Percentiles rank a stretch among this genome's conserved stretches.
Conservation (phyloP, 2,797 vertebrate species). For the Gallinago nigripennis region DNA sequence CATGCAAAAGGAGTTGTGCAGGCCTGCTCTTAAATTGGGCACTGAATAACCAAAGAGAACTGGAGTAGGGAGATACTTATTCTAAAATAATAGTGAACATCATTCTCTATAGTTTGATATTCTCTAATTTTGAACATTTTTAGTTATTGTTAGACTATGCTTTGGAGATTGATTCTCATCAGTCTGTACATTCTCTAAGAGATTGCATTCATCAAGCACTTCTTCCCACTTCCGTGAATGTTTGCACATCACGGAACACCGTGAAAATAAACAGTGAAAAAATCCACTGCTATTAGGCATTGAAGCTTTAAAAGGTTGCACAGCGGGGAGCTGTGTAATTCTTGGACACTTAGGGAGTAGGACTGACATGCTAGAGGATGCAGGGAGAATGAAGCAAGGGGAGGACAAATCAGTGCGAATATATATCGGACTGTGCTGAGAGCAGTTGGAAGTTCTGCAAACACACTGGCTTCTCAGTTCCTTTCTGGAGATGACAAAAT, state of each 20-base stretch:
- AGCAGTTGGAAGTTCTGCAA: background rate
- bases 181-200: background rate
- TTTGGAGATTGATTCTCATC: background rate
- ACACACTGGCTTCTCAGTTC: background rate
- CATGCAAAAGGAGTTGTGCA: background rate
- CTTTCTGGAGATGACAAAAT: background rate
- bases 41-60: background rate
- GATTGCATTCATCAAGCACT: background rate
- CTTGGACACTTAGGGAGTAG: background rate
- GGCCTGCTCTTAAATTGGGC: background rate
- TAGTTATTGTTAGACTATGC: background rate
- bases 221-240: background rate
- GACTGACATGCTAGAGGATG: background rate
- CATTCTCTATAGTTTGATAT: background rate
- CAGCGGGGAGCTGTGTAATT: background rate
- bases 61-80: background rate
- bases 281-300: background rate
- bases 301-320: constrained; percentile 25
- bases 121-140: background rate
- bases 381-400: background rate
- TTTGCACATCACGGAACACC: background rate
- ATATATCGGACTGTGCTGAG: background rate
- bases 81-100: background rate
- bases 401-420: background rate
- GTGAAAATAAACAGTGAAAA: background rate